phyloP scores from a whole-genome alignment of 2,113 vertebrate genomes.

The Theristicus caerulescens region DNA sequence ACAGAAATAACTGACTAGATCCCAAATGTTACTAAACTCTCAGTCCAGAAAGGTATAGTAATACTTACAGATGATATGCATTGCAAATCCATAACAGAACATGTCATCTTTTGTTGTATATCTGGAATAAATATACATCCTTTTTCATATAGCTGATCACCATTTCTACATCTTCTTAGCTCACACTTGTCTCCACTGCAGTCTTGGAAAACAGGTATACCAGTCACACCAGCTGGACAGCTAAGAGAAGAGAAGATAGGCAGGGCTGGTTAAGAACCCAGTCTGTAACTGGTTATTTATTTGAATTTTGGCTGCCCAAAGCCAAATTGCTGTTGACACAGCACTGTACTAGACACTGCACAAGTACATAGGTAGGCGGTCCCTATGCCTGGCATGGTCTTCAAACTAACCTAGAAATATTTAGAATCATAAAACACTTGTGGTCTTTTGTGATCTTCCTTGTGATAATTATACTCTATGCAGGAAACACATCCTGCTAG shows the following conservation, averaged over 20 bases:
- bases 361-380: not conserved
- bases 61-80: constrained; percentile 65
- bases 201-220: not conserved
- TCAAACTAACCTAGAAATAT: not conserved
- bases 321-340: not conserved
- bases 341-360: not conserved
- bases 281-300: not conserved
- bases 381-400: not conserved
- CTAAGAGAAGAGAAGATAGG: constrained; percentile 8
- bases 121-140: constrained; percentile 67
- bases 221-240: constrained; percentile 56
- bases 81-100: constrained; percentile 72
- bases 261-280: not conserved
- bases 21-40: not conserved
- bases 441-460: not conserved
- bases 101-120: not conserved
- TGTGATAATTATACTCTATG: not conserved
- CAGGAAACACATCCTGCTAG: not conserved
- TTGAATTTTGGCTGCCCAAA: not conserved
- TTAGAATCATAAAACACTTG: not conserved
- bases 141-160: constrained; percentile 45
- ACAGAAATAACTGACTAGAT: not conserved
- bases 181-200: not conserved
- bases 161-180: not conserved
- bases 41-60: not conserved